Evolutionary conservation across 2,797 vertebrate species (phyloP), one percentile per base, ranked within the genome.

Genomic region (Oryzias dopingdopingensis): DNA sequence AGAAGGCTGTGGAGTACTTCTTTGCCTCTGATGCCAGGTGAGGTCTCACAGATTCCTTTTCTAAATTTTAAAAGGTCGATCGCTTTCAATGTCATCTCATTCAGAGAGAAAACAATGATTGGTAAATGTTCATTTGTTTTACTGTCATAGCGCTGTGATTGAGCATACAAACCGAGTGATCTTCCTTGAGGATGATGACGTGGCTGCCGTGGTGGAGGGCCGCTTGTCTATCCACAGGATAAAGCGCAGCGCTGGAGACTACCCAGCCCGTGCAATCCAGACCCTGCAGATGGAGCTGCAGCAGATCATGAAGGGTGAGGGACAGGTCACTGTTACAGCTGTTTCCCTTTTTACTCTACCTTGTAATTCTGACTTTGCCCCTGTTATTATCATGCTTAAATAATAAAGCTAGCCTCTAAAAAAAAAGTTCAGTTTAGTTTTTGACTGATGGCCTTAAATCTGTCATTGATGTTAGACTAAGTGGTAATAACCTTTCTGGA

Each of bases 211-310:
- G 71, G 88, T 87, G 3, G 94, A 98, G 0, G 97, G 97, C 0
- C 92, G 96, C 0, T 93, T 99, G 58, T 98, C 97, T 79, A 99
- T 99, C 82, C 97, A 99, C 83, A 92, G 97, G 45, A 96, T 99
- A 68, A 99, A 95, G 72, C 94, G 97, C 57, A 94, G 86, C 0
- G 95, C 90, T 0, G 95, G 94, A 0, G 97, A 99, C 72, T 95
- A 96, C 81, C 93, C 96, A 0, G 94, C 94, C 0, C 92, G 97
- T 0, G 97, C 96, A 13, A 96, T 99, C 70, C 96, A 99, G 77
- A 98, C 97, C 56, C 89, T 99, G 76, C 97, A 97, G 91, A 97
- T 99, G 95, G 97, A 99, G 59, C 93, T 99, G 12, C 95, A 99
- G 91, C 96, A 99, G 79, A 98, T 99, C 76, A 99, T 99, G 97